Base-by-base conservation (phyloP, 2,888 invertebrate species). In the Luperina nickerlii region DNA sequence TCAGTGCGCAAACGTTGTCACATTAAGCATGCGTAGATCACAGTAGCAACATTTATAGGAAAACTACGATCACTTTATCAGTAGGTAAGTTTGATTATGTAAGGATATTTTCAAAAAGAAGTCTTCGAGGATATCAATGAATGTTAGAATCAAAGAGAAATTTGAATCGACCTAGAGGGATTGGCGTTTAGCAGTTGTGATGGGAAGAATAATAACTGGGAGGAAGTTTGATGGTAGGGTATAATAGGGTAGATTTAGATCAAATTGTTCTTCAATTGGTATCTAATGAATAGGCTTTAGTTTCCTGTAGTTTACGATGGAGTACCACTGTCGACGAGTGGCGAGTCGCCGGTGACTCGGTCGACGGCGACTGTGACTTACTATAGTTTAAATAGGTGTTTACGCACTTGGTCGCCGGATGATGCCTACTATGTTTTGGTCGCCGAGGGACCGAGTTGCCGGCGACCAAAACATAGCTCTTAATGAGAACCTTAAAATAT, bases 21-120 rank as follows among this genome's bases (percentile, higher is more conserved):
- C 74, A 84, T 87, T 76, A 87, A 68, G 80, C 80, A 84, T 87
- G 80, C 87, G 85, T 85, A 85, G 68, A 87, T 63, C 66, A 73
- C 54, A 69, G 66, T 38, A 45, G 65, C 18, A 67, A 66, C 62
- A 63, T 67, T 63, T 27, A 48, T 27, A 67, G 73, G 54, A 27
- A 62, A 54, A 54, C 27, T 68, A 45, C 4, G 51, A 48, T 42
- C 42, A 65, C 13, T 72, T 68, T 27, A 42, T 60, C 15, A 27
- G 51, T 27, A 32, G 60, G 15, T 27, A 9, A 15, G 27, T 3
- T 24, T 65, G 75, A 20, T 81, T 85, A 85, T 81, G 54, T 85
- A 81, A 66, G 20, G 27, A n/a, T 71, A 2, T 60, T 81, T 45
- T 27, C 13, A 13, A 57, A 71, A 27, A 48, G 38, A 4, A 24